Evolutionary conservation across 2,888 invertebrate genomes (phyloP), one percentile per base, ranked within the genome.

Genomic region (Drosophila kuntzei): DNA sequence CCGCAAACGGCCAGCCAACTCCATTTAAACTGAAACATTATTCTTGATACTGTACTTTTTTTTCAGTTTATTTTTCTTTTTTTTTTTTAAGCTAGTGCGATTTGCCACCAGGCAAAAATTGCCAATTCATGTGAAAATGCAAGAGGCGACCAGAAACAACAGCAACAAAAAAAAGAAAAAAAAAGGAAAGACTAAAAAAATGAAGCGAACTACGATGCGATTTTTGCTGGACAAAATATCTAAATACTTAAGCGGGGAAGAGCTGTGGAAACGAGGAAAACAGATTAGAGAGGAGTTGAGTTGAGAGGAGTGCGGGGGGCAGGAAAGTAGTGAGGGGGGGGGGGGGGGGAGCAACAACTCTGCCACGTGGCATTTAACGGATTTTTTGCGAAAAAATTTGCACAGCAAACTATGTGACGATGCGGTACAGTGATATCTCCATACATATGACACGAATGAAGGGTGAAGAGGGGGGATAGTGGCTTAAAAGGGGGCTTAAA

Each of bases 121-220:
- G 88, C 67, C 83, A 83, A 87, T 83, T 85, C 77, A 83, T 74
- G 74, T 74, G 62, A 71, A 87, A 81, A 76, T 73, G 58, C 73
- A 66, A 59, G 41, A 64, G 58, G 29, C 50, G 27, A 54, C 54
- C 36, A 51, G 14, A 46, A 37, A 44, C 53, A 54, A 54, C 55
- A 22, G 5, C 9, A 3, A 18, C 37, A 22, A 60, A 36, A 29
- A 39, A 46, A 34, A 25, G 12, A 2, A n/a, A 27, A 22, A 54
- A 39, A 46, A 43, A 0, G 3, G 3, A 16, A 20, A 16, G 27
- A 11, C 9, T 43, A 25, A 44, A 51, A 59, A 50, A 61, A 39
- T 59, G 55, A 58, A 54, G 39, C 39, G 27, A 54, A 71, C 18
- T 22, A 18, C 59, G 53, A 44, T 39, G 69, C 61, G 69, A 78